Conservation (phyloP, 2,113 vertebrate species). For the Panthera uncia region DNA sequence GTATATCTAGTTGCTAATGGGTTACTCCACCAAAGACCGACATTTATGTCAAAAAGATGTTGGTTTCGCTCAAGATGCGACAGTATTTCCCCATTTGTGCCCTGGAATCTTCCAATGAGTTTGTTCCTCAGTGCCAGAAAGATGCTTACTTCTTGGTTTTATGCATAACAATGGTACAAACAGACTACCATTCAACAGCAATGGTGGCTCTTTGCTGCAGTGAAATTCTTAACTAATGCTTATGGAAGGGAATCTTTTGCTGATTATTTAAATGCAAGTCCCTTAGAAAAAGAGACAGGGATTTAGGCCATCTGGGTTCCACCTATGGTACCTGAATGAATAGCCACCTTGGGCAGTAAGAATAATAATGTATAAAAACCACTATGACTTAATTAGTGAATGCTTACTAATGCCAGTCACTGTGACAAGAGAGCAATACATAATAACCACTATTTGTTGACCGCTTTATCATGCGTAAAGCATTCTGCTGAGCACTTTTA, state of each 20-base stretch:
- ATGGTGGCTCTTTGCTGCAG: background rate
- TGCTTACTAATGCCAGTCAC: background rate
- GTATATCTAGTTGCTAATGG: background rate
- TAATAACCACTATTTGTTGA: background rate
- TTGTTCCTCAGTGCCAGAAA: background rate
- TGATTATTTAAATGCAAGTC: constrained; percentile 19
- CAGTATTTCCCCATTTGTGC: background rate
- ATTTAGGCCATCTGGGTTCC: background rate
- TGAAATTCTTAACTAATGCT: constrained; percentile 24
- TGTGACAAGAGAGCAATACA: background rate
- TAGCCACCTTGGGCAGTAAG: background rate
- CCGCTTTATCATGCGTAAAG: background rate
- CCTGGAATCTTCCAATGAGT: background rate
- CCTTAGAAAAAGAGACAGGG: background rate
- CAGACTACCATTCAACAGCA: background rate
- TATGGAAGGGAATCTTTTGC: background rate
- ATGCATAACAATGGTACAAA: constrained; percentile 27
- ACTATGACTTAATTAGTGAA: background rate
- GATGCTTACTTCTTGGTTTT: constrained; percentile 33
- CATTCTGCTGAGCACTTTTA: background rate
- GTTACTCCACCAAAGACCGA: background rate
- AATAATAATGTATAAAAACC: background rate
- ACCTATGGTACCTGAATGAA: background rate
- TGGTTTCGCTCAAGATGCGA: constrained; percentile 16
- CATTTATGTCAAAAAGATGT: constrained; percentile 37